Percentiles rank a stretch among this genome's conserved stretches.
Evolutionary conservation across 1,140 invertebrate species (phyloP).

Genomic region (Zaprionus inermis): DNA sequence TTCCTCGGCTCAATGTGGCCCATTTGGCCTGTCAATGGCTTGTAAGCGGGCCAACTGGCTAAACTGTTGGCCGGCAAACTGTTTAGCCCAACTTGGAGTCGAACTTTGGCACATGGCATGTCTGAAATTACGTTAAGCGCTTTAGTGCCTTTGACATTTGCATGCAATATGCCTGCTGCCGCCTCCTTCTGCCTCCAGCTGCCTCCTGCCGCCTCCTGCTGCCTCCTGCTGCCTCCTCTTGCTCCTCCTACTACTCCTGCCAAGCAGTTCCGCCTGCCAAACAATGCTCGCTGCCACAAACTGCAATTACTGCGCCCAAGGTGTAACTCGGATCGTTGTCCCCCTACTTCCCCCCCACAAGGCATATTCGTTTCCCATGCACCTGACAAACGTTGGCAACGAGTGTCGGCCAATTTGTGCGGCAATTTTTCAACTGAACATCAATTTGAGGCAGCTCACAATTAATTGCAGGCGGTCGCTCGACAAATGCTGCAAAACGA

Average conservation of each 20-base stretch:
- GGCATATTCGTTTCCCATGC: conserved; percentile 14
- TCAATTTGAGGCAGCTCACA: conserved; percentile 30
- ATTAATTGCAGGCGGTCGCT: conserved; percentile 41
- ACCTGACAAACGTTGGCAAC: neutral
- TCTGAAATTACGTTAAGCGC: conserved; percentile 51
- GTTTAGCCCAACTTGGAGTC: conserved; percentile 45
- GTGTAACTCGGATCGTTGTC: conserved; percentile 26
- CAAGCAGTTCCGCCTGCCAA: conserved; percentile 8
- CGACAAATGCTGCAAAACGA: conserved; percentile 2
- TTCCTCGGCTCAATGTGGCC: conserved; percentile 37
- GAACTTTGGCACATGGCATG: conserved; percentile 51
- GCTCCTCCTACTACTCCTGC: neutral
- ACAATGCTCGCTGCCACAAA: conserved; percentile 23
- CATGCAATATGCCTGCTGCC: conserved; percentile 23
- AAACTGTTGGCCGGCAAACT: conserved; percentile 10
- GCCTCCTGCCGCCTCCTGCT: neutral
- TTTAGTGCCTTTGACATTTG: conserved; percentile 51
- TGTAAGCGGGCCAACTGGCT: conserved; percentile 32
- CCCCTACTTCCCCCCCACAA: neutral
- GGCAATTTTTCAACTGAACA: conserved; percentile 19
- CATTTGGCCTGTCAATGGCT: conserved; percentile 56
- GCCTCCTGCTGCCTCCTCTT: neutral
- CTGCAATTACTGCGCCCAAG: conserved; percentile 33
- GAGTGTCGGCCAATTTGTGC: neutral
- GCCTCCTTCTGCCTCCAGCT: neutral